A percentile compares a stretch with the other conserved stretches of the same genome.
phyloP scores from a whole-genome alignment of 1,140 invertebrate genomes.

The Paramacrobiotus metropolitanus region DNA sequence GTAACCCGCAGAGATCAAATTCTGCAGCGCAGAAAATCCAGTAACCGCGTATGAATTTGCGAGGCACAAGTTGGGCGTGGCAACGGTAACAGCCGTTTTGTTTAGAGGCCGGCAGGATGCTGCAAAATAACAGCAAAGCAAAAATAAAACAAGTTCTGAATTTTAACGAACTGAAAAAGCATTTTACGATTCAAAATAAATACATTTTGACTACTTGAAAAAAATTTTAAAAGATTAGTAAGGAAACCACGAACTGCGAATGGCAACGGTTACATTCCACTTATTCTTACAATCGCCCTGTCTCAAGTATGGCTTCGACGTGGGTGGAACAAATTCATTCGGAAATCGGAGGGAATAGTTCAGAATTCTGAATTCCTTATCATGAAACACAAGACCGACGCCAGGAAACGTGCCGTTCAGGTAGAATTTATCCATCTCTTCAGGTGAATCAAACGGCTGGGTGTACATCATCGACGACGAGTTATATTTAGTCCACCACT shows the following conservation, averaged over 20 bases:
- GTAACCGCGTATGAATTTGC: not conserved
- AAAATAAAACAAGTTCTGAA: too few species aligned
- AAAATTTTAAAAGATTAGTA: too few species aligned
- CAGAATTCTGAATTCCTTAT: not conserved
- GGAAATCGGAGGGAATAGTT: not conserved
- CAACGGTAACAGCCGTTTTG: too few species aligned
- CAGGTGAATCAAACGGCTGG: not conserved
- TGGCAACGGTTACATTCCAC: too few species aligned
- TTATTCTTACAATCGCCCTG: too few species aligned
- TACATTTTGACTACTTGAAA: too few species aligned
- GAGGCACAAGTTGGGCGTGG: too few species aligned
- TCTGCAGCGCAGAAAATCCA: not conserved
- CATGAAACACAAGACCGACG: not conserved
- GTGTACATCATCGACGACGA: not conserved
- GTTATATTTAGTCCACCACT: not conserved
- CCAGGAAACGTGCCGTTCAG: not conserved
- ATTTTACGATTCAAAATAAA: too few species aligned
- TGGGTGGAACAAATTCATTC: not conserved
- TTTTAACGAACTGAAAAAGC: too few species aligned
- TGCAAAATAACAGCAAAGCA: too few species aligned
- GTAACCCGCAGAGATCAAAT: not conserved
- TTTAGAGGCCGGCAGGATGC: too few species aligned
- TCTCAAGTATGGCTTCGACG: not conserved
- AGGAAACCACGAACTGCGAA: too few species aligned
- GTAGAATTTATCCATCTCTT: not conserved